Conservation (phyloP, 92 coral and sea anemone species). For the Phymanthus crucifer region DNA sequence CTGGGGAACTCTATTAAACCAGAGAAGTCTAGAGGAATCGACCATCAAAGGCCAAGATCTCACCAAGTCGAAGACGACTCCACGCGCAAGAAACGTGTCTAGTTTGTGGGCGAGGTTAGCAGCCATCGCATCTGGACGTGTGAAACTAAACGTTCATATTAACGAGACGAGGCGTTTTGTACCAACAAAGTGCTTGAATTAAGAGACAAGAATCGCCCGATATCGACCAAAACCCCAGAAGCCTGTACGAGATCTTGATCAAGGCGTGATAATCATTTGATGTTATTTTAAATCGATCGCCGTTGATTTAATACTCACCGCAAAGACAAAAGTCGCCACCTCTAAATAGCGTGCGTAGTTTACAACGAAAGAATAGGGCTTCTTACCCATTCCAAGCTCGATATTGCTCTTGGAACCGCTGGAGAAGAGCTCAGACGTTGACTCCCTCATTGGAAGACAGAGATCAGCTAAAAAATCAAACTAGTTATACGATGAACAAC, state of each 20-base stretch:
- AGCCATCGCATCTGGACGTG: not conserved
- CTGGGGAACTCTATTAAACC: conserved; percentile 8
- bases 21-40: conserved; percentile 6
- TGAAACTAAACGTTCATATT: not conserved
- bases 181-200: not conserved
- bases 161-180: conserved; percentile 4
- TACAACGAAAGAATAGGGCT: not conserved
- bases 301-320: conserved; percentile 2
- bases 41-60: not conserved
- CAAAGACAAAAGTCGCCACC: conserved; percentile 14
- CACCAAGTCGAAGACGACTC: not conserved
- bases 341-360: not conserved
- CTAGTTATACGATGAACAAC: conserved; percentile 37
- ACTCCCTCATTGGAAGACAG: not conserved
- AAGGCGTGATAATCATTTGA: conserved; percentile 18
- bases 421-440: not conserved
- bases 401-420: conserved; percentile 20
- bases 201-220: conserved; percentile 10
- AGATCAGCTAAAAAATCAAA: too few relatives aligned
- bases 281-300: conserved; percentile 9
- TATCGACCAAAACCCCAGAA: not conserved
- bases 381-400: not conserved
- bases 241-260: conserved; percentile 14
- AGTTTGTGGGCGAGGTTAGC: not conserved
- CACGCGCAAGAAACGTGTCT: not conserved